A percentile compares a stretch with the other conserved stretches of the same genome.
Evolutionary conservation across 1,140 invertebrate species (phyloP).

Genomic region (Plodia interpunctella): DNA sequence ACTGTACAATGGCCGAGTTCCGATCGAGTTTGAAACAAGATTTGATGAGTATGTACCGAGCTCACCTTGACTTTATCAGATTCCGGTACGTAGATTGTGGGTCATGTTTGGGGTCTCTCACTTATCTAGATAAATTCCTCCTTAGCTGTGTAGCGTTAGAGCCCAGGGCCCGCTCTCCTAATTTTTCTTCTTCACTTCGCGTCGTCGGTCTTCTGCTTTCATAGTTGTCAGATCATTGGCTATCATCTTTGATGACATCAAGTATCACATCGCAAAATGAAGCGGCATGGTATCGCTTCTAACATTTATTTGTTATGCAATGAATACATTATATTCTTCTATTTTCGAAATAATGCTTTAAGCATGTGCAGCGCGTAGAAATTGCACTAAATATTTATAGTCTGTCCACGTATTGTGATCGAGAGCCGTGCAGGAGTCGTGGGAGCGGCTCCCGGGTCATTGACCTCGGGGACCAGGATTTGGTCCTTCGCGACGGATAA

Average conservation of each 20-base stretch:
- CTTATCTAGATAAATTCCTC: neutral
- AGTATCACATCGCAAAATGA: too few species aligned
- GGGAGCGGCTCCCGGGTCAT: slow-evolving; percentile 16
- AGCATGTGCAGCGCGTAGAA: neutral
- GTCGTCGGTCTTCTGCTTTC: too few species aligned
- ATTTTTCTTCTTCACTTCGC: too few species aligned
- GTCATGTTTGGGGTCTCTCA: neutral
- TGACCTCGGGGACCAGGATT: slow-evolving; percentile 11
- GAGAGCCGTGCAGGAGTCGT: slow-evolving; percentile 11
- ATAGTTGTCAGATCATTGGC: too few species aligned
- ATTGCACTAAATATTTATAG: slow-evolving; percentile 4
- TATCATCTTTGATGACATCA: too few species aligned
- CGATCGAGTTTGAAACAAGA: slow-evolving; percentile 20
- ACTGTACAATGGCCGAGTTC: slow-evolving; percentile 22
- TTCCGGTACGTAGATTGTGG: neutral
- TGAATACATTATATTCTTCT: too few species aligned
- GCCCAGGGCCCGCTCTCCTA: too few species aligned
- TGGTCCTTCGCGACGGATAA: slow-evolving; percentile 12
- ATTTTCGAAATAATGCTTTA: too few species aligned
- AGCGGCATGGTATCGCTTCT: too few species aligned
- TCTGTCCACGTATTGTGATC: slow-evolving; percentile 13
- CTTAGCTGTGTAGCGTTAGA: too few species aligned
- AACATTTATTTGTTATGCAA: too few species aligned
- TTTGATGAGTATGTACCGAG: slow-evolving; percentile 14
- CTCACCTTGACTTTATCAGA: slow-evolving; percentile 10